Base-by-base conservation (phyloP, 1,140 invertebrate genomes). In the Lucilia sericata region DNA sequence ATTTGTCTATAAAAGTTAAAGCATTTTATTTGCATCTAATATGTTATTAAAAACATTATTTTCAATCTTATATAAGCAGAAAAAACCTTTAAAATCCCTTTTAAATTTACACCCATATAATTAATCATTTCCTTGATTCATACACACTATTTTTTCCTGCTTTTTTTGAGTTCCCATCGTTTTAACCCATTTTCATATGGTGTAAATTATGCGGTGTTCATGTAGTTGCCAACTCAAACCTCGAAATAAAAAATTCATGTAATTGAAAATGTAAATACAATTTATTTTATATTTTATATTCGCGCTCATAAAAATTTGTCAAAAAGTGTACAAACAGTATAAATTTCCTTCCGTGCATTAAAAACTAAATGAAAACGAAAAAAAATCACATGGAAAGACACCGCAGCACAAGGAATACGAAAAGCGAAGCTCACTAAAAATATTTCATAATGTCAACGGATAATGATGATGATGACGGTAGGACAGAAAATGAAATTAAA, bases 251-350 rank as follows among this genome's bases (percentile, higher is more conserved):
- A 70, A 70, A 70, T 70, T 70, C 65, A 70, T 70, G 65, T 70
- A 70, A 70, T 70, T 70, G 65, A 70, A 70, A 70, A 70, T 70
- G 65, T 70, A 70, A 70, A 70, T 70, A 21, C n/a, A 25, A 70
- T 70, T 70, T 70, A 70, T 70, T 60, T 70, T 70, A 21, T 21
- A 70, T 70, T 70, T 14, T 60, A 7, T n/a, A 60, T 60, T 60
- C 55, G 55, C 55, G 55, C 65, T 80, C 76, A 80, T 30, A 80
- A 80, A 80, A 80, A 80, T 80, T 80, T 80, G 76, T 80, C 76
- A 80, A 80, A 80, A 76, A 21, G 75, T 80, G 76, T 51, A 80
- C 42, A 70, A 12, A 17, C n/a, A 12, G 19, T 12, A 80, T 80
- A 80, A 80, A 80, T 80, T 80, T 80, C 17, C 19, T 80, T 49